Evolutionary conservation across 2,113 vertebrate genomes (phyloP).

Genomic region (Rallus limicola): DNA sequence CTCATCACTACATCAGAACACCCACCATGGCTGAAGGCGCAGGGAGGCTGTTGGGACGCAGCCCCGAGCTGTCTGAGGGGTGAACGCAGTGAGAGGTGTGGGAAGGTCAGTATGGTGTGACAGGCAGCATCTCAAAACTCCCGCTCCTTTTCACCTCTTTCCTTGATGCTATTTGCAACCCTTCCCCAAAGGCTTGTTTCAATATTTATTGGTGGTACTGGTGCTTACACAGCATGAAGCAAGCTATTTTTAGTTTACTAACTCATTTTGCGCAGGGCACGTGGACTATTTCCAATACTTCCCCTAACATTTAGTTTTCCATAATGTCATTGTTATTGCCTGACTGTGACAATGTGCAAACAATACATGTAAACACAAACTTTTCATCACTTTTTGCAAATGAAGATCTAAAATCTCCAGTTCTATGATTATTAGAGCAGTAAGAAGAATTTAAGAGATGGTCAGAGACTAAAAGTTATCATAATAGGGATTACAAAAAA

Average conservation of each 20-base stretch:
- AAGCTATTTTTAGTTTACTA: neutral
- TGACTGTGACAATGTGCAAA: neutral
- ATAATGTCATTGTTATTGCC: neutral
- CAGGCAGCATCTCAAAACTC: neutral
- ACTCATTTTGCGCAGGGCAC: neutral
- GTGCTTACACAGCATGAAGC: neutral
- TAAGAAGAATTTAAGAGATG: neutral
- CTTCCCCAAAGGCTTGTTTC: neutral
- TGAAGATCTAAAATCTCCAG: neutral
- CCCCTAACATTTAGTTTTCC: neutral
- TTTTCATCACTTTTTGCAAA: neutral
- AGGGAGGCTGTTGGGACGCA: fast-evolving
- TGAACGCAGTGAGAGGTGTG: fast-evolving
- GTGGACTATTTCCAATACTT: neutral
- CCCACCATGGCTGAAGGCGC: fast-evolving
- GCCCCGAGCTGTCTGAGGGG: neutral
- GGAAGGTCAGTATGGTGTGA: neutral
- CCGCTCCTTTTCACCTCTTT: neutral
- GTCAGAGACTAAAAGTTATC: neutral
- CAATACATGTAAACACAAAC: neutral
- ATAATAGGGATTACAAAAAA: neutral
- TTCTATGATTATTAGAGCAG: neutral
- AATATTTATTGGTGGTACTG: neutral
- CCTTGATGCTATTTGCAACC: neutral
- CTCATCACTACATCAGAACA: fast-evolving